Evolutionary conservation across 2,797 vertebrate species (phyloP).

Genomic region (Gila robusta): DNA sequence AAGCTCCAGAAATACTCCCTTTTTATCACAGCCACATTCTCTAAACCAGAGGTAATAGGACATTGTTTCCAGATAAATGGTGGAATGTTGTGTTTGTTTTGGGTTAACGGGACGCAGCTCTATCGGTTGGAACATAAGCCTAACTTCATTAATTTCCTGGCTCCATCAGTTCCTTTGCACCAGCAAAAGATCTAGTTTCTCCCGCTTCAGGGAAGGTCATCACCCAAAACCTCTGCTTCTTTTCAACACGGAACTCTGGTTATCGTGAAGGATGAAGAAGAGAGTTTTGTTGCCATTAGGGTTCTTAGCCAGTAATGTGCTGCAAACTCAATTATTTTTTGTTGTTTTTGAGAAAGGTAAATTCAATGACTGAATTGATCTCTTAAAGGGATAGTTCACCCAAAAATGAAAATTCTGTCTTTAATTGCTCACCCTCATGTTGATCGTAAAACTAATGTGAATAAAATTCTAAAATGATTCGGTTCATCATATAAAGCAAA

Average conservation of each 20-base stretch:
- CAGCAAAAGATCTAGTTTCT: conserved; percentile 64
- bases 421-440: neutral
- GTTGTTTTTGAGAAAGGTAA: neutral
- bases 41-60: conserved; percentile 71
- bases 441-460: too few relatives aligned
- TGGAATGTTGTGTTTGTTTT: conserved; percentile 70
- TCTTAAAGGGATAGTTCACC: neutral
- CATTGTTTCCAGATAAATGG: conserved; percentile 68
- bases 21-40: conserved; percentile 57
- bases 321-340: conserved; percentile 15
- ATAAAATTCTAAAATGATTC: too few relatives aligned
- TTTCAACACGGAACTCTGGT: neutral
- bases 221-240: conserved; percentile 26
- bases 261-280: neutral
- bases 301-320: conserved; percentile 17
- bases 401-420: neutral
- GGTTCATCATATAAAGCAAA: too few relatives aligned
- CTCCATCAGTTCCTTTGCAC: conserved; percentile 48
- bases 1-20: conserved; percentile 8
- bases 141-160: conserved; percentile 72
- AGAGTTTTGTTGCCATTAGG: conserved; percentile 1
- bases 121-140: conserved; percentile 68
- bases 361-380: conserved; percentile 21
- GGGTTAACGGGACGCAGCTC: conserved; percentile 70
- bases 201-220: conserved; percentile 53